Conservation (phyloP, 2,113 vertebrate genomes). For the Etheostoma spectabile region DNA sequence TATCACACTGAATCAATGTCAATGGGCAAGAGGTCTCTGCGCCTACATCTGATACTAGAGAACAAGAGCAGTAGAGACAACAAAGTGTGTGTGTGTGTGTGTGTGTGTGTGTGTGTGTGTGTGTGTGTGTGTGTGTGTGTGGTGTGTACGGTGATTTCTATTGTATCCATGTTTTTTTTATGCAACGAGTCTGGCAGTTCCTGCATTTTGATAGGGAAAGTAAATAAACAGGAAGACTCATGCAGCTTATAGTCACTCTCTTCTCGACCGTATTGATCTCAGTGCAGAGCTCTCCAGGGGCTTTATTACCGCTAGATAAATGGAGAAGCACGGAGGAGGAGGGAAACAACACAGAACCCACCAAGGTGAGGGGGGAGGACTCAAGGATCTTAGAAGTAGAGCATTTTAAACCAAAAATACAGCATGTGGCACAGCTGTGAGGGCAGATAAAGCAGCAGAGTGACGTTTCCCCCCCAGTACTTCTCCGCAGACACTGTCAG, state of each 20-base stretch:
- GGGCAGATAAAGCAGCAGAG: not conserved
- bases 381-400: constrained; percentile 9
- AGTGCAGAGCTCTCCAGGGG: constrained; percentile 24
- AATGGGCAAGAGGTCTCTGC: not conserved
- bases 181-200: not conserved
- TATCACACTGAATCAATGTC: constrained; percentile 18
- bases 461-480: not conserved
- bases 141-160: not conserved
- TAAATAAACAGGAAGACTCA: constrained; percentile 37
- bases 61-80: not conserved
- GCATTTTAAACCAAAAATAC: constrained; percentile 2
- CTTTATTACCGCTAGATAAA: constrained; percentile 40
- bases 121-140: too few relatives aligned
- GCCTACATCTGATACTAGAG: not conserved
- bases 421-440: constrained; percentile 1
- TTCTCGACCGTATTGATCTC: constrained; percentile 22
- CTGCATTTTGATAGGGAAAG: constrained; percentile 27
- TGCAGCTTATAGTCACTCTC: constrained; percentile 20
- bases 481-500: not conserved
- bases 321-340: not conserved
- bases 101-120: not conserved
- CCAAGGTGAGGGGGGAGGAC: not conserved
- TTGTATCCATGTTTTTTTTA: not conserved
- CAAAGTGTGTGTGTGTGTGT: not conserved
- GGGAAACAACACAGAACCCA: not conserved